phyloP scores from a whole-genome alignment of 2,113 vertebrate species.

The Ammodytes dubius region DNA sequence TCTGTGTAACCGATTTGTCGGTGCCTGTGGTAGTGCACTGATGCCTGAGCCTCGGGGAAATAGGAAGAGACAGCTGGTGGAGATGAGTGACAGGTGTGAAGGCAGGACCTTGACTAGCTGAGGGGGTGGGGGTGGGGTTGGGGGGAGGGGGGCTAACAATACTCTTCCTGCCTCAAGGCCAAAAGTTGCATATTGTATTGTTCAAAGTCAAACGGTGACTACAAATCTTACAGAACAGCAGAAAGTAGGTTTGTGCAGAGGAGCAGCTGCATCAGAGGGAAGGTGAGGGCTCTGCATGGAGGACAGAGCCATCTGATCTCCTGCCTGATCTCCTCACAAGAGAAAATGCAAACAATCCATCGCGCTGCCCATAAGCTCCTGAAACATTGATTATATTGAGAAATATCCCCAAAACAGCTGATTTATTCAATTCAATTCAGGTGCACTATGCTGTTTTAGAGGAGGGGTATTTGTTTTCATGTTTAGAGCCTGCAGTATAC shows the following conservation, averaged over 20 bases:
- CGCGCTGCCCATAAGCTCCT: not conserved
- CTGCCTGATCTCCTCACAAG: slow-evolving; percentile 50
- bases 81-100: slow-evolving; percentile 16
- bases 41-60: slow-evolving; percentile 35
- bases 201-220: slow-evolving; percentile 29
- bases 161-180: not conserved
- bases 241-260: slow-evolving; percentile 34
- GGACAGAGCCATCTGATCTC: slow-evolving; percentile 75
- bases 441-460: too few relatives aligned
- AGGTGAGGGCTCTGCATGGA: slow-evolving; percentile 45
- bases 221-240: slow-evolving; percentile 28
- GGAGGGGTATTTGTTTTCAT: too few relatives aligned
- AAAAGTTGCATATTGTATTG: slow-evolving; percentile 2
- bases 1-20: not conserved
- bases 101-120: slow-evolving; percentile 11
- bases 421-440: too few relatives aligned
- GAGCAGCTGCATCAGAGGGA: slow-evolving; percentile 35
- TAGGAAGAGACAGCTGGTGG: not conserved
- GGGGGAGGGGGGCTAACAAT: not conserved
- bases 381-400: not conserved
- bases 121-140: not conserved
- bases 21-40: slow-evolving; percentile 4
- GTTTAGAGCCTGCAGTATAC: too few relatives aligned
- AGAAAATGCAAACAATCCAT: slow-evolving; percentile 37
- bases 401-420: too few relatives aligned